Percentiles rank a stretch among this genome's conserved stretches.
These are phyloP conservation scores for Danio kyathit DNA, from an alignment of 2,797 vertebrate genomes.

Conservation along the genomic window DNA sequence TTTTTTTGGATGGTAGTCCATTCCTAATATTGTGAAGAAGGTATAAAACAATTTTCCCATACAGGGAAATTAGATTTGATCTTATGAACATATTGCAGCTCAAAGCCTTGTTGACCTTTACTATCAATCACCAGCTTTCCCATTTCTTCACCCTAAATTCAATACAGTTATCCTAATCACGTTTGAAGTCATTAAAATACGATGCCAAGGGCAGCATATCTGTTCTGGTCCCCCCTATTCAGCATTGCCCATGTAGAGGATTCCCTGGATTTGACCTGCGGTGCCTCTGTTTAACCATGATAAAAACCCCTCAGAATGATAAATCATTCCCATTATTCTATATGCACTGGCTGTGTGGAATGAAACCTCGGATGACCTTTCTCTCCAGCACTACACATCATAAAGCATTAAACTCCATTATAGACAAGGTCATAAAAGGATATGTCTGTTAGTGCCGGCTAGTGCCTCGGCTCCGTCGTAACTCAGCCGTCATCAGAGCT, in stretches of 20 bases:
- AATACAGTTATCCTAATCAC: not conserved
- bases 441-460: conserved; percentile 67
- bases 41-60: not conserved
- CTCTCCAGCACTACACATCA: conserved; percentile 59
- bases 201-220: conserved; percentile 26
- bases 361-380: conserved; percentile 59
- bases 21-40: not conserved
- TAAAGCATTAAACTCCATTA: conserved; percentile 69
- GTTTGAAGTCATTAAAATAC: not conserved
- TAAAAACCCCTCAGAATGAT: conserved; percentile 37
- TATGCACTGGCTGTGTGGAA: not conserved
- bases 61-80: not conserved
- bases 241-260: conserved; percentile 22
- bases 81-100: not conserved
- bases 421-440: conserved; percentile 75
- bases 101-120: not conserved
- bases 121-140: not conserved
- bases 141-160: conserved; percentile 13
- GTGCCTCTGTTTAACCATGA: conserved; percentile 50
- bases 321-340: conserved; percentile 39
- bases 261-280: conserved; percentile 40
- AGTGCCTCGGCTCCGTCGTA: conserved; percentile 58
- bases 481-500: conserved; percentile 52
- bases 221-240: conserved; percentile 19
- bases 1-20: not conserved